These are phyloP conservation scores for Galerucella calmariensis DNA, from an alignment of 2,888 invertebrate genomes.

Conservation along the genomic window DNA sequence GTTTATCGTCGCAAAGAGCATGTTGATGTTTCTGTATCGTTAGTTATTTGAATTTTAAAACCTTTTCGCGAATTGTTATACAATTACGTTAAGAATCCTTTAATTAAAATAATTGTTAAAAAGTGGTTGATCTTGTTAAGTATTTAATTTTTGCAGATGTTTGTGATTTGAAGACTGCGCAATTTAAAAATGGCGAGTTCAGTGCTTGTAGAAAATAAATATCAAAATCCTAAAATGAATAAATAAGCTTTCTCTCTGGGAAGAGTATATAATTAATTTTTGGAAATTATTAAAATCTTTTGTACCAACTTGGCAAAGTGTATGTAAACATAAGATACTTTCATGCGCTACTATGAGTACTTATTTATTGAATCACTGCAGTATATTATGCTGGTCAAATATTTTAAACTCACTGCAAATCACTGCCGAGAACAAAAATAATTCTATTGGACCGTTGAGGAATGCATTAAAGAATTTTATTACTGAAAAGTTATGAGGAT, in stretches of 20 bases:
- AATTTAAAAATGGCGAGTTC: neutral
- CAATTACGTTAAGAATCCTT: neutral
- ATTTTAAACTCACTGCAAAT: slow-evolving; percentile 8
- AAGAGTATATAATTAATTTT: neutral
- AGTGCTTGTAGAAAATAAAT: neutral
- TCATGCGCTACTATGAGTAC: neutral
- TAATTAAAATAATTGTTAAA: neutral
- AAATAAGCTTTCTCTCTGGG: neutral
- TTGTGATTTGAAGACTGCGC: neutral
- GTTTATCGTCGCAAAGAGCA: slow-evolving; percentile 6
- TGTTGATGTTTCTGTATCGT: slow-evolving; percentile 6
- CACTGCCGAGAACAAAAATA: neutral
- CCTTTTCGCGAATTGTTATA: neutral
- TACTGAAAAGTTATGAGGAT: neutral
- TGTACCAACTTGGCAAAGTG: neutral
- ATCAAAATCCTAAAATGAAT: neutral
- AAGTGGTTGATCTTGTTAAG: neutral
- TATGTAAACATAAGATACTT: neutral
- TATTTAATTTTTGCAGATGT: neutral
- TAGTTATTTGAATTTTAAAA: slow-evolving; percentile 1
- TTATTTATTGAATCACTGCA: slow-evolving; percentile 2
- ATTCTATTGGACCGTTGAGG: neutral
- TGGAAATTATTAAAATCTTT: neutral
- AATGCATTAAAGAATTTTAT: neutral
- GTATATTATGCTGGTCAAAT: neutral